These are phyloP conservation scores for Drosophila takahashii DNA, from an alignment of 1,140 invertebrate genomes.

Conservation along the genomic window DNA sequence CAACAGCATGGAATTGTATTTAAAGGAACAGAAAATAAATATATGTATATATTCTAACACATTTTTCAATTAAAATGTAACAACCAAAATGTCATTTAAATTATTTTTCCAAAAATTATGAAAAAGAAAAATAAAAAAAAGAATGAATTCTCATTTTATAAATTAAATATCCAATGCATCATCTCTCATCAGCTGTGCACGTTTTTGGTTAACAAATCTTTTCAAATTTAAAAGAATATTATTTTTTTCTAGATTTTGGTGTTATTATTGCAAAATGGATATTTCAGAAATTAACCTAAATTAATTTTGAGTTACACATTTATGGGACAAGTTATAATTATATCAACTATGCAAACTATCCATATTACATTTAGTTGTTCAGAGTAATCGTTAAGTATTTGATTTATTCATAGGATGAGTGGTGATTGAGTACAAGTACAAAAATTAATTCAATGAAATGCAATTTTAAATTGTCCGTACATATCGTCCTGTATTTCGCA, in stretches of 20 bases:
- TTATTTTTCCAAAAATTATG: neutral
- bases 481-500: constrained; percentile 6
- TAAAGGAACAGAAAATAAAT: constrained; percentile 12
- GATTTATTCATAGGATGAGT: constrained; percentile 21
- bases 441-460: constrained; percentile 4
- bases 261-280: no score
- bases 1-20: neutral
- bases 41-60: neutral
- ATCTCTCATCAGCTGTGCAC: no score
- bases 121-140: neutral
- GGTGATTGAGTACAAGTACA: constrained; percentile 9
- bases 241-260: no score
- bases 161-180: neutral
- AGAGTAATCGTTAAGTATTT: constrained; percentile 10
- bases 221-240: no score
- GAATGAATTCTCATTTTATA: neutral
- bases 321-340: neutral
- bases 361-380: neutral
- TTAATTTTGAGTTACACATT: neutral
- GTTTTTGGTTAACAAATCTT: neutral
- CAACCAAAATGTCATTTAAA: neutral
- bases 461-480: constrained; percentile 5
- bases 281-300: neutral
- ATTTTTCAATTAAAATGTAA: neutral
- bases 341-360: neutral